Conservation (phyloP, 2,797 vertebrate species). For the Notolepis coatsorum region DNA sequence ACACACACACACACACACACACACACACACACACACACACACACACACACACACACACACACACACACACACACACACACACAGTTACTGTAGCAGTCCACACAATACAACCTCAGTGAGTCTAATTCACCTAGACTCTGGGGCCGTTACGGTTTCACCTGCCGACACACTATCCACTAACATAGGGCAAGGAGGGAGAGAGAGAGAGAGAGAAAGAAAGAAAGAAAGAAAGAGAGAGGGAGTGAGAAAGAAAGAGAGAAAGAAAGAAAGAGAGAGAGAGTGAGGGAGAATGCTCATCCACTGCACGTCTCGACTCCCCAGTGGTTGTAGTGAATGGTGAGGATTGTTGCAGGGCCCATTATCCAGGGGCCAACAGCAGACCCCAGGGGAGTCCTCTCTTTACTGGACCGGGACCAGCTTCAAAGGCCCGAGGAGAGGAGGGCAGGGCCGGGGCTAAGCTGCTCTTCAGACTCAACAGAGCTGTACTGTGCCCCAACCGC, state of each 20-base stretch:
- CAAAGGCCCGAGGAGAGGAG: conserved; percentile 39
- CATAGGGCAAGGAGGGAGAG: background rate
- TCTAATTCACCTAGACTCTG: conserved; percentile 51
- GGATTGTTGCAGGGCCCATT: conserved; percentile 60
- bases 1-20: conserved; percentile 20
- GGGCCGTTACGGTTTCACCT: conserved; percentile 79
- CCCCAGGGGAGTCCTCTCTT: conserved; percentile 56
- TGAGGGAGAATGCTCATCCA: conserved; percentile 21
- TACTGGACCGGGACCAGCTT: conserved; percentile 32
- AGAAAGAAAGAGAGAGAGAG: background rate
- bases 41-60: conserved; percentile 57
- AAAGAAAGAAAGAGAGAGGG: conserved; percentile 27
- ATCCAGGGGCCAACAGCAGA: conserved; percentile 46
- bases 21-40: conserved; percentile 71
- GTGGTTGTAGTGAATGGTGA: conserved; percentile 55
- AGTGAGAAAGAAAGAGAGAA: background rate
- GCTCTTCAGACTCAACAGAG: too few relatives aligned
- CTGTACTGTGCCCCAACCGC: too few relatives aligned
- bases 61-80: background rate
- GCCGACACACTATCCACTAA: conserved; percentile 71
- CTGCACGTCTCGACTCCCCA: conserved; percentile 27
- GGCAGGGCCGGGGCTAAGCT: conserved; percentile 33
- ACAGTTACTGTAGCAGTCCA: conserved; percentile 39
- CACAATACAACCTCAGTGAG: conserved; percentile 61
- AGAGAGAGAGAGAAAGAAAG: conserved; percentile 45